phyloP scores from a whole-genome alignment of 2,888 invertebrate genomes.

The Mamestra brassicae region DNA sequence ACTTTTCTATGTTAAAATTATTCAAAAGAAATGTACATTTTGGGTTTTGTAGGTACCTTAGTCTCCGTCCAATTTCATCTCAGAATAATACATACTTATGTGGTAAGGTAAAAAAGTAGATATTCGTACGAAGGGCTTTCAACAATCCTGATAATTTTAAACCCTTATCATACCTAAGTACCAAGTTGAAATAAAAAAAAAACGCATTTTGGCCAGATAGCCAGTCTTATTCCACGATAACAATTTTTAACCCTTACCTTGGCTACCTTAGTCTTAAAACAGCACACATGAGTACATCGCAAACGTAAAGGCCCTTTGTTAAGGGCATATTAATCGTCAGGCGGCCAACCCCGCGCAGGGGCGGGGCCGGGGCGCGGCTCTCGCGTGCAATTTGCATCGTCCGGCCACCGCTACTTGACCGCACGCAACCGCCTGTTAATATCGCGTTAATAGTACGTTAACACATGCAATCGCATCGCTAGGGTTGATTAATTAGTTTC shows the following conservation, averaged over 20 bases:
- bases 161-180: no score
- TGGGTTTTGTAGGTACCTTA: neutral
- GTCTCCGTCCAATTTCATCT: constrained; percentile 48
- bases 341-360: constrained; percentile 63
- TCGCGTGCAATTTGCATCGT: constrained; percentile 70
- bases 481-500: constrained; percentile 63
- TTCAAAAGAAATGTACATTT: constrained; percentile 9
- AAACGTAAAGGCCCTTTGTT: constrained; percentile 59
- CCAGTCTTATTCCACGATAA: no score
- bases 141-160: no score
- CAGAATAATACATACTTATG: constrained; percentile 28
- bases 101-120: no score
- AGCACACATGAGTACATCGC: constrained; percentile 23
- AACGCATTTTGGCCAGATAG: no score
- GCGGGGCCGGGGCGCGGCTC: constrained; percentile 67
- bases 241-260: no score
- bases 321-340: constrained; percentile 64
- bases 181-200: no score
- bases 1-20: no score
- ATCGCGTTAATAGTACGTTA: constrained; percentile 67
- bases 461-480: constrained; percentile 70
- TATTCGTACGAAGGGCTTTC: no score
- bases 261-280: constrained; percentile 20
- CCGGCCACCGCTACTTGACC: constrained; percentile 62
- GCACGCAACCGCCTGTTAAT: constrained; percentile 66